Evolutionary conservation across 2,888 invertebrate species (phyloP).

Genomic region (Entomobrya multifasciata): DNA sequence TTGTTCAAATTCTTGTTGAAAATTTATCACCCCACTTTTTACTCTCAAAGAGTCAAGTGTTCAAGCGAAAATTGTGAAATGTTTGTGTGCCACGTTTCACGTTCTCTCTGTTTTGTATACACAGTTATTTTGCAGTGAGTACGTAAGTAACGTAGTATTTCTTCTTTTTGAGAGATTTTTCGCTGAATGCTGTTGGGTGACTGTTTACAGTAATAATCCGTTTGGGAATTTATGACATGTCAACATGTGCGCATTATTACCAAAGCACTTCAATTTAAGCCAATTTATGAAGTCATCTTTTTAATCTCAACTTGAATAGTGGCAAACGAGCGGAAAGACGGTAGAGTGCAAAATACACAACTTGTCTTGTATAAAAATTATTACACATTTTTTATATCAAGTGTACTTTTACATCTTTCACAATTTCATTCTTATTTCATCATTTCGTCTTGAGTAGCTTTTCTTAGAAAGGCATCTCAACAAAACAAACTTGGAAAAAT

Average conservation of each 20-base stretch:
- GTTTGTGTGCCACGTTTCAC: too few species aligned
- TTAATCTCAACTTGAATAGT: constrained; percentile 43
- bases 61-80: too few species aligned
- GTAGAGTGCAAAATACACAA: background rate
- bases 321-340: background rate
- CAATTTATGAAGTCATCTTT: constrained; percentile 69
- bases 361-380: constrained; percentile 1
- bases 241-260: constrained; percentile 71
- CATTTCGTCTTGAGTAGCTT: background rate
- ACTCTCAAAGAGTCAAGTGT: too few species aligned
- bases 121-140: too few species aligned
- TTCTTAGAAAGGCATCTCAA: too few species aligned
- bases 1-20: too few species aligned
- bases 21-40: too few species aligned
- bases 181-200: background rate
- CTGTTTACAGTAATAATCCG: constrained; percentile 42
- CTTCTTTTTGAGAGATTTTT: too few species aligned
- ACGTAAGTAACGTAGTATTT: too few species aligned
- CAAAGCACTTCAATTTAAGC: constrained; percentile 63
- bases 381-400: too few species aligned
- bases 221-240: constrained; percentile 60
- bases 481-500: constrained; percentile 15
- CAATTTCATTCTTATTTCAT: background rate
- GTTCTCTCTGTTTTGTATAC: too few species aligned
- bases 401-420: too few species aligned